Evolutionary conservation across 2,113 vertebrate species (phyloP).

Genomic region (Ciconia maguari): DNA sequence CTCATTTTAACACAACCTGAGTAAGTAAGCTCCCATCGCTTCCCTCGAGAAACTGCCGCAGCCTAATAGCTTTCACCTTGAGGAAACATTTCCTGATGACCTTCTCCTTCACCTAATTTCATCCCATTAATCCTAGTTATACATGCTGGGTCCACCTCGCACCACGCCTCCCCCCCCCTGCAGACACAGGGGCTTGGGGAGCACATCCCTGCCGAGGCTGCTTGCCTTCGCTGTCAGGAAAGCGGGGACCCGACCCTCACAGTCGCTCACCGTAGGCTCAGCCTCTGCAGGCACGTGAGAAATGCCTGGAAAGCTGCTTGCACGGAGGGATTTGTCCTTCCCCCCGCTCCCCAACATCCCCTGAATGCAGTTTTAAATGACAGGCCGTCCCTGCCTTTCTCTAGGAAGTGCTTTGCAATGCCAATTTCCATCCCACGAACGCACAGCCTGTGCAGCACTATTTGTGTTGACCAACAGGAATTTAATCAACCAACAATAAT

Average conservation of each 20-base stretch:
- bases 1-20: background rate
- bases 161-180: background rate
- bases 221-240: background rate
- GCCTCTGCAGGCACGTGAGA: background rate
- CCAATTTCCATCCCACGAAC: background rate
- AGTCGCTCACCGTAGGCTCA: background rate
- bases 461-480: conserved; percentile 70
- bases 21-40: background rate
- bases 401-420: conserved; percentile 15
- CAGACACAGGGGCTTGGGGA: background rate
- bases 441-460: conserved; percentile 28
- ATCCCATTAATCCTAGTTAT: conserved; percentile 27
- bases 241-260: background rate
- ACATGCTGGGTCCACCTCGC: background rate
- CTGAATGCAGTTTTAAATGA: background rate
- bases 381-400: conserved; percentile 7
- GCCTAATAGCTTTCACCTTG: conserved; percentile 37
- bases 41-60: background rate
- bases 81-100: background rate
- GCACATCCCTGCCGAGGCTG: rapidly evolving
- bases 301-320: background rate
- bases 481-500: conserved; percentile 69
- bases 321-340: background rate
- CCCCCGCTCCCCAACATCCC: background rate
- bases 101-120: conserved; percentile 35